Evolutionary conservation across 2,113 vertebrate genomes (phyloP).

Genomic region (Menidia beryllina): DNA sequence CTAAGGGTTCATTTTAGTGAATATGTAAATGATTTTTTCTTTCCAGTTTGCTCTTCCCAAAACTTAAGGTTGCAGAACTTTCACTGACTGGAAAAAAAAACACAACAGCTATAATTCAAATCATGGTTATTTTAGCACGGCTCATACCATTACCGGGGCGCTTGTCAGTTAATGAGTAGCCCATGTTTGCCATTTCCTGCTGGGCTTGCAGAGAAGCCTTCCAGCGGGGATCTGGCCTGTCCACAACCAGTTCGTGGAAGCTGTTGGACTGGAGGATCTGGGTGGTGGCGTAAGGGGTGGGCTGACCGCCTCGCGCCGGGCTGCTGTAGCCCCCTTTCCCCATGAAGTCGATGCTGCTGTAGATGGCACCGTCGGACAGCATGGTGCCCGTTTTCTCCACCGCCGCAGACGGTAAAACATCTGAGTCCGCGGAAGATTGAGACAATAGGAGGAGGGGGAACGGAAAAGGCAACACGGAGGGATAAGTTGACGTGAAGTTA

Average conservation of each 20-base stretch:
- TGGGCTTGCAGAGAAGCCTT: conserved; percentile 94
- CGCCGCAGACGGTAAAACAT: conserved; percentile 88
- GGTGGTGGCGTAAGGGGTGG: conserved; percentile 94
- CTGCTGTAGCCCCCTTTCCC: conserved; percentile 93
- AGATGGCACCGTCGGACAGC: conserved; percentile 97
- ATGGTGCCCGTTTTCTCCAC: conserved; percentile 95
- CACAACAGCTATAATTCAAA: conserved; percentile 2
- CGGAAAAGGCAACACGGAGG: conserved; percentile 45
- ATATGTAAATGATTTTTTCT: conserved; percentile 73
- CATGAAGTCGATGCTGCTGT: conserved; percentile 97
- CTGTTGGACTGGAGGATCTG: conserved; percentile 96
- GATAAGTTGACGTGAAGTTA: conserved; percentile 69
- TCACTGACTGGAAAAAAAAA: not conserved
- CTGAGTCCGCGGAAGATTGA: conserved; percentile 78
- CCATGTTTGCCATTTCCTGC: conserved; percentile 91
- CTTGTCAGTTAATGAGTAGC: conserved; percentile 92
- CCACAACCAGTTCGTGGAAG: conserved; percentile 94
- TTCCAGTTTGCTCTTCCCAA: conserved; percentile 32
- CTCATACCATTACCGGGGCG: conserved; percentile 90
- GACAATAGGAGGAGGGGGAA: conserved; percentile 49
- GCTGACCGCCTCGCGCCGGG: conserved; percentile 89
- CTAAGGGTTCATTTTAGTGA: conserved; percentile 69
- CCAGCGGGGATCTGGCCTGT: conserved; percentile 94
- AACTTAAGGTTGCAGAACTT: conserved; percentile 26
- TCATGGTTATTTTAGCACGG: conserved; percentile 15